phyloP scores from a whole-genome alignment of 2,888 invertebrate species.

The Digitonthophagus gazella region DNA sequence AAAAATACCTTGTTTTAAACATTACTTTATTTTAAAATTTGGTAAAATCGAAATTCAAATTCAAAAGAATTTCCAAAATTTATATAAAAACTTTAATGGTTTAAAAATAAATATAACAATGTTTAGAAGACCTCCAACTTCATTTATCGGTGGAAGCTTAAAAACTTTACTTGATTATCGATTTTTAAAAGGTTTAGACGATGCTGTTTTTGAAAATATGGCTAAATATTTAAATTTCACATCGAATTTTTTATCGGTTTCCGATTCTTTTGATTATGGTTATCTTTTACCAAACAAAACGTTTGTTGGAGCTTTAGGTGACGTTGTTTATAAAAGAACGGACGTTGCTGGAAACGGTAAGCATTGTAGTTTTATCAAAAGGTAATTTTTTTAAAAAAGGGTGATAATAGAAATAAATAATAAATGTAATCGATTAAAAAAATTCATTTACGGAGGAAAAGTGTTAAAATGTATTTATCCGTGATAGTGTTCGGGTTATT shows the following conservation, averaged over 20 bases:
- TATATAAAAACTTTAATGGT: background rate
- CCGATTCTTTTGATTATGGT: background rate
- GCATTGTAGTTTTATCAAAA: background rate
- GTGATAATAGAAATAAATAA: background rate
- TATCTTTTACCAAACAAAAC: constrained; percentile 16
- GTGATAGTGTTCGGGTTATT: background rate
- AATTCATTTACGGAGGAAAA: background rate
- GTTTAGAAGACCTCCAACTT: background rate
- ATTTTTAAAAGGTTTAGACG: background rate
- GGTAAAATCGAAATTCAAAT: too few species aligned
- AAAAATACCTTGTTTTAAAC: too few species aligned
- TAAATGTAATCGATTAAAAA: background rate
- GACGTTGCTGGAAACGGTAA: constrained; percentile 47
- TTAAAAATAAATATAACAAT: background rate
- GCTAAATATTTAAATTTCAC: background rate
- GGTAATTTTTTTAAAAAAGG: background rate
- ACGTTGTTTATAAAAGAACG: constrained; percentile 43
- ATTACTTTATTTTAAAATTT: too few species aligned
- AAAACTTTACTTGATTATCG: background rate
- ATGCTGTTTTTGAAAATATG: background rate
- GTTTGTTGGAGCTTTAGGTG: constrained; percentile 44
- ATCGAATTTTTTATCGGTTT: background rate
- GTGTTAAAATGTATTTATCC: background rate
- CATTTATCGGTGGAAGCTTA: background rate
- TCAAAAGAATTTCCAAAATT: too few species aligned